A percentile compares a stretch with the other conserved stretches of the same genome.
Conservation (phyloP, 2,797 vertebrate genomes). For the Lates japonicus region DNA sequence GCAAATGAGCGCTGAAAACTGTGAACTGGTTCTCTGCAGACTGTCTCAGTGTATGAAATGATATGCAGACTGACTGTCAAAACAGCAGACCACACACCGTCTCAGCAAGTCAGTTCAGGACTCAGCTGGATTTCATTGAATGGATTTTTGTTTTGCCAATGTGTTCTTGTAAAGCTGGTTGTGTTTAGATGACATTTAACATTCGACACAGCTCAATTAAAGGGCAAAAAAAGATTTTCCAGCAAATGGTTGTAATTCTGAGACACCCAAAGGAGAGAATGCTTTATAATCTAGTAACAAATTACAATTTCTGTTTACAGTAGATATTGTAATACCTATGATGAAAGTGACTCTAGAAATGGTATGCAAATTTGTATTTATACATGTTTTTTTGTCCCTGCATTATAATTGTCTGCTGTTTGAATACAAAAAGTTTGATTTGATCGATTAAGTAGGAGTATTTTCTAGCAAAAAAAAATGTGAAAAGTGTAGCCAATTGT, state of each 20-base stretch:
- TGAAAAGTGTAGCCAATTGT: not conserved
- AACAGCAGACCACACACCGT: constrained; percentile 5
- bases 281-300: not conserved
- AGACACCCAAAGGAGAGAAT: not conserved
- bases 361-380: not conserved
- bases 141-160: not conserved
- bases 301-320: not conserved
- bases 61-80: constrained; percentile 15
- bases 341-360: not conserved
- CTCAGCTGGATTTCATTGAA: no score
- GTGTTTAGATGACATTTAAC: not conserved
- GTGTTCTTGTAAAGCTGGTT: not conserved
- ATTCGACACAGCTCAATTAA: not conserved
- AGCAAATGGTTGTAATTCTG: not conserved
- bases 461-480: not conserved
- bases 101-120: not conserved
- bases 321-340: not conserved
- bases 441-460: not conserved
- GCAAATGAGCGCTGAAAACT: constrained; percentile 49
- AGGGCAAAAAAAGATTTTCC: not conserved
- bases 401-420: not conserved
- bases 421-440: not conserved
- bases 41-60: constrained; percentile 14
- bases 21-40: constrained; percentile 34
- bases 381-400: not conserved